Conservation (phyloP, 2,797 vertebrate genomes). For the Glossophaga mutica region DNA sequence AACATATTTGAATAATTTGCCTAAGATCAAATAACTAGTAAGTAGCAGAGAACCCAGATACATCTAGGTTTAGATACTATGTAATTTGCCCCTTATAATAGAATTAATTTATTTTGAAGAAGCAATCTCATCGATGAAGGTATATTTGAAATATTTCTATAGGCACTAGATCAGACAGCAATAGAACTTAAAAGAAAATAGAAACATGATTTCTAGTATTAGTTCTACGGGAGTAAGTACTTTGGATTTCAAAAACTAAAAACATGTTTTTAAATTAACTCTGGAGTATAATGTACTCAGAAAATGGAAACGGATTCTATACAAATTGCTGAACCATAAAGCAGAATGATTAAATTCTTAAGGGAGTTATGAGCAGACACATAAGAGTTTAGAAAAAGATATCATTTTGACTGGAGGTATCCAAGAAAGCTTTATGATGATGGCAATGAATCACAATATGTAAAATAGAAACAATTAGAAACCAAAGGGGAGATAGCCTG, state of each 20-base stretch:
- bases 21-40: background rate
- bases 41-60: background rate
- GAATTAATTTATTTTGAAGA: background rate
- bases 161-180: background rate
- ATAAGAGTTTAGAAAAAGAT: background rate
- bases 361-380: background rate
- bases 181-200: slow-evolving; percentile 38
- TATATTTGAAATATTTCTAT: slow-evolving; percentile 19
- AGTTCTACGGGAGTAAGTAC: background rate
- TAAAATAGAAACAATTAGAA: background rate
- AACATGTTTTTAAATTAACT: slow-evolving; percentile 48
- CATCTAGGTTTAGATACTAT: background rate
- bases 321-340: slow-evolving; percentile 15
- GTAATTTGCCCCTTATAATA: background rate
- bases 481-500: background rate
- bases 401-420: background rate
- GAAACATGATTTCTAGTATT: background rate
- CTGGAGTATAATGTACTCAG: background rate
- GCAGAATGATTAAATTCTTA: background rate
- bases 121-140: background rate
- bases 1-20: background rate
- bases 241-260: background rate
- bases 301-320: slow-evolving; percentile 31
- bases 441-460: background rate
- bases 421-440: background rate